These are phyloP conservation scores for Burhinus oedicnemus DNA, from an alignment of 2,113 vertebrate species.

Conservation along the genomic window DNA sequence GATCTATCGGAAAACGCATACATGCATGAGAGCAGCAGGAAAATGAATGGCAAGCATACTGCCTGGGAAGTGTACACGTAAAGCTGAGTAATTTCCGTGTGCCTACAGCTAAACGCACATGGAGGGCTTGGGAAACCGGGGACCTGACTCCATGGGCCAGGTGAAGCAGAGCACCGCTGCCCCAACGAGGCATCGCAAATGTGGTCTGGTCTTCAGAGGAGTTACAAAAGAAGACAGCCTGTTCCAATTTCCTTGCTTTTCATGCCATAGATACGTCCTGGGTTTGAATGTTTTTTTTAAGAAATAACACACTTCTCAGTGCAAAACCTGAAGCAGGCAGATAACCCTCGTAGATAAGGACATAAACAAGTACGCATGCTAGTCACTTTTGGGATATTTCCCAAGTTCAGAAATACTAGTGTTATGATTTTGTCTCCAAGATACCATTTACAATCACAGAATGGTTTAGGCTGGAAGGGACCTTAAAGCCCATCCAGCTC, in stretches of 20 bases:
- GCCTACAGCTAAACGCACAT: neutral
- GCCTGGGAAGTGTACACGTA: accelerated
- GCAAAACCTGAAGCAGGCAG: neutral
- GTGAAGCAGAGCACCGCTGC: neutral
- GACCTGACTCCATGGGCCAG: neutral
- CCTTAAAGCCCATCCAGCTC: too few species aligned
- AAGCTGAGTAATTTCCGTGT: neutral
- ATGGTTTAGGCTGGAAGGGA: too few species aligned
- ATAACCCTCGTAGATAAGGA: neutral
- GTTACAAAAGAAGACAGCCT: neutral
- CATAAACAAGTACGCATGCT: too few species aligned
- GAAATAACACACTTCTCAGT: neutral
- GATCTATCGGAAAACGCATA: neutral
- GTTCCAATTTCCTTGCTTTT: neutral
- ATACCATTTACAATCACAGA: neutral
- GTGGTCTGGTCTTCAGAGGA: neutral
- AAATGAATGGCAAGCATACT: neutral
- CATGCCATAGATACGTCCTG: neutral
- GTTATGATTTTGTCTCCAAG: neutral
- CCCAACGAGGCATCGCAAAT: neutral
- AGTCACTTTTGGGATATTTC: neutral
- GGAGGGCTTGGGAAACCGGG: neutral
- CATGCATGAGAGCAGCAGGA: neutral
- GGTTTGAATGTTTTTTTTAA: neutral
- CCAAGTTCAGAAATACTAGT: neutral